phyloP scores from a whole-genome alignment of 2,113 vertebrate species.

The Pelecanus crispus region DNA sequence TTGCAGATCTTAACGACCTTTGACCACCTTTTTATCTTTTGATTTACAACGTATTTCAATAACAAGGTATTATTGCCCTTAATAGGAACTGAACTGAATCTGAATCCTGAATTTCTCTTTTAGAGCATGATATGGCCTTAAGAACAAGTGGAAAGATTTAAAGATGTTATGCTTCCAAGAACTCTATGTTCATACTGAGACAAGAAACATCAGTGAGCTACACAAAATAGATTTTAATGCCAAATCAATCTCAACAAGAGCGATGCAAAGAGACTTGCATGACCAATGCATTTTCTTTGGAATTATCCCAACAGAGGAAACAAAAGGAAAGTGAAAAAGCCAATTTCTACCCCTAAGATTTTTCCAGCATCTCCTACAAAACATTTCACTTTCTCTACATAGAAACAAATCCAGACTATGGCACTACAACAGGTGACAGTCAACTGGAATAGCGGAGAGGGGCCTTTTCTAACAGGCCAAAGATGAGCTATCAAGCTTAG shows the following conservation, averaged over 20 bases:
- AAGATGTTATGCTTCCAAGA: constrained; percentile 32
- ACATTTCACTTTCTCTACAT: not conserved
- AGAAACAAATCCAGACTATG: not conserved
- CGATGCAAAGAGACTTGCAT: constrained; percentile 16
- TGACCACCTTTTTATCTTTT: not conserved
- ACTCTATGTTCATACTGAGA: not conserved
- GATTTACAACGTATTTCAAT: constrained; percentile 1
- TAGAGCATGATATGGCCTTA: not conserved
- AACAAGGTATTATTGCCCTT: constrained; percentile 8
- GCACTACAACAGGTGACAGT: not conserved
- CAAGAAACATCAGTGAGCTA: constrained; percentile 31
- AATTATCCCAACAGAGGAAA: constrained; percentile 41
- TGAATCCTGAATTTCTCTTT: constrained; percentile 14
- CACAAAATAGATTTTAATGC: constrained; percentile 49
- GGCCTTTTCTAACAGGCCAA: not conserved
- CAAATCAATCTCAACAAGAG: constrained; percentile 44
- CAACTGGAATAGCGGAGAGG: not conserved
- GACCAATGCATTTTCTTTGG: constrained; percentile 51
- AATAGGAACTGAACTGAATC: constrained; percentile 7
- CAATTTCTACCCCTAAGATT: not conserved
- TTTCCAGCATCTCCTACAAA: not conserved
- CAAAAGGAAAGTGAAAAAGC: constrained; percentile 7
- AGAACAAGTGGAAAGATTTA: constrained; percentile 1
- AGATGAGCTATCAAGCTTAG: constrained; percentile 8
- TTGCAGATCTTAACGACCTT: constrained; percentile 7